Evolutionary conservation across 2,888 invertebrate species (phyloP).

Genomic region (Stegana nigrithorax): DNA sequence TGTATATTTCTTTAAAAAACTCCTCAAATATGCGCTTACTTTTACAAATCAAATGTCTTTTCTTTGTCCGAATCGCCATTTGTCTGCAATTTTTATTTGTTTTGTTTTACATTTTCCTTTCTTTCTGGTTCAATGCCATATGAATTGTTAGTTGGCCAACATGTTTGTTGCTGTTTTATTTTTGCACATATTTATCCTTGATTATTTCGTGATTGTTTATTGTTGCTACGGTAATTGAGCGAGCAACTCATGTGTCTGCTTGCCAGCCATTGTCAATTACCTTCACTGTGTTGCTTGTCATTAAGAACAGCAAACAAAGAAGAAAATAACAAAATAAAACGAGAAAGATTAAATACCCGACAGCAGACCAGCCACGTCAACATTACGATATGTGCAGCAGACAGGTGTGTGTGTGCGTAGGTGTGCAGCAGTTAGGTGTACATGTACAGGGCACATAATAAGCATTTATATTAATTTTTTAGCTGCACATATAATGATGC

Average conservation of each 20-base stretch:
- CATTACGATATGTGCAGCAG: no score
- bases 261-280: slow-evolving; percentile 32
- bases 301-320: neutral
- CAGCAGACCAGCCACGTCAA: no score
- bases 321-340: neutral
- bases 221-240: slow-evolving; percentile 49
- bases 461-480: slow-evolving; percentile 39
- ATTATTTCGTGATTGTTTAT: slow-evolving; percentile 50
- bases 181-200: slow-evolving; percentile 30
- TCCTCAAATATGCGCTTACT: no score
- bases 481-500: neutral
- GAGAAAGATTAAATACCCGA: neutral
- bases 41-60: no score
- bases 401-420: no score
- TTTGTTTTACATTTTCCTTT: no score
- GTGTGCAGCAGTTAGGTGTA: no score
- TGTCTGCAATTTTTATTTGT: no score
- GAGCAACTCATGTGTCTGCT: slow-evolving; percentile 26
- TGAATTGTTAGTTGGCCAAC: neutral
- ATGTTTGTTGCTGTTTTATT: neutral
- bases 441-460: slow-evolving; percentile 55
- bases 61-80: no score
- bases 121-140: no score
- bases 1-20: no score
- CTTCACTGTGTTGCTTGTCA: neutral